Evolutionary conservation across 2,113 vertebrate species (phyloP), one percentile per base, ranked within the genome.

Genomic region (Numenius arquata): DNA sequence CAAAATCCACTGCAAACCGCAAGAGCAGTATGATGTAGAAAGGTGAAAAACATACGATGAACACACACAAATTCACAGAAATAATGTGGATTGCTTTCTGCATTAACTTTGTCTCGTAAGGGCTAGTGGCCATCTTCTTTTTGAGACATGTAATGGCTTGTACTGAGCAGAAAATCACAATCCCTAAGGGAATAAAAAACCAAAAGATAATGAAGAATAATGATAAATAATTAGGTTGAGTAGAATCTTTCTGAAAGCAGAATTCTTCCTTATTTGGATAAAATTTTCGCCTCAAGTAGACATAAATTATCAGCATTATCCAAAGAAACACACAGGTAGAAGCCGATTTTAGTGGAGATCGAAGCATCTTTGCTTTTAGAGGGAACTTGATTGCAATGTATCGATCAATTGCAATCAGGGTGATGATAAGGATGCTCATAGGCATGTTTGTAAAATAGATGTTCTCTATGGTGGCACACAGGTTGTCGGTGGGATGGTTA

Each of bases 321-420:
- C 98, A 98, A 67, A 98, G 93, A 20, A 56, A 15, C 2, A 30
- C 68, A 10, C 98, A 98, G 83, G 94, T 14, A 5, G 92, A 79
- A 8, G n/a, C 92, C 0, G 98, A 98, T 89, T 95, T 98, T n/a
- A 87, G 8, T 0, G 97, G 97, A 9, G 98, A 98, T 41, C 98
- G 94, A 26, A 98, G 68, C 27, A 36, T 5, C 15, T 92, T 98
- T 59, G 98, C 95, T 9, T 74, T 94, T 16, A 99, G 95, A 2
- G 98, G 98, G 90, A 98, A 98, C 56, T 96, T 97, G 88, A 98
- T 97, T 2, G 98, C 98, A 92, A 98, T 23, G 26, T 98, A 99
- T 84, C 98, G 98, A 94, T 98, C 98, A 15, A 98, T 25, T 0
- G 98, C 95, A 12, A 99, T 98, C 63, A 98, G 77, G 1, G 63